phyloP scores from a whole-genome alignment of 92 coral and sea anemone species.

The Actinernus sp. region DNA sequence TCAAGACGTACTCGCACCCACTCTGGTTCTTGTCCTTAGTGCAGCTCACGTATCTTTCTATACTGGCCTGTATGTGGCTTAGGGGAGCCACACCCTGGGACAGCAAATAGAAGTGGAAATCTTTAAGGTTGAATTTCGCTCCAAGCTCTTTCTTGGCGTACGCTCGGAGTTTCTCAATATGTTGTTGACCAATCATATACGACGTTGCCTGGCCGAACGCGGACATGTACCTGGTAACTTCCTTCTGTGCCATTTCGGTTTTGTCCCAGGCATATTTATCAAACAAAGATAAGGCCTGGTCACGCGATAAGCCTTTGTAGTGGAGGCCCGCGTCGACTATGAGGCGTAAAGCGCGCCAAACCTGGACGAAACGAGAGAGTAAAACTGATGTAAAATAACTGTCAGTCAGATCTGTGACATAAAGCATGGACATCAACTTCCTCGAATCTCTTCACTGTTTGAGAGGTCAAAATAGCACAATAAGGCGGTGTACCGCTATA shows the following conservation, averaged over 20 bases:
- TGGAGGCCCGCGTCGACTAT: constrained; percentile 90
- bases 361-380: too few species aligned
- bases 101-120: constrained; percentile 87
- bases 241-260: constrained; percentile 65
- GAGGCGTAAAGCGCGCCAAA: constrained; percentile 92
- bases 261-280: constrained; percentile 85
- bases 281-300: constrained; percentile 57
- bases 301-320: constrained; percentile 72
- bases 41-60: constrained; percentile 72
- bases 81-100: constrained; percentile 91
- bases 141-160: constrained; percentile 60
- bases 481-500: too few species aligned
- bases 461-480: too few species aligned
- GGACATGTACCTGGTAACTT: constrained; percentile 94
- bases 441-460: too few species aligned
- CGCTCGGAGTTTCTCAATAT: constrained; percentile 69
- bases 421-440: too few species aligned
- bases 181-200: constrained; percentile 90
- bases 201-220: constrained; percentile 91
- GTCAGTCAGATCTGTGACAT: too few species aligned
- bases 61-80: constrained; percentile 63
- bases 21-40: constrained; percentile 42
- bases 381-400: too few species aligned
- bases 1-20: constrained; percentile 72
- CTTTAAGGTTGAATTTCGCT: constrained; percentile 69